Evolutionary conservation across 2,888 invertebrate genomes (phyloP).

Genomic region (Cephus nigrinus): DNA sequence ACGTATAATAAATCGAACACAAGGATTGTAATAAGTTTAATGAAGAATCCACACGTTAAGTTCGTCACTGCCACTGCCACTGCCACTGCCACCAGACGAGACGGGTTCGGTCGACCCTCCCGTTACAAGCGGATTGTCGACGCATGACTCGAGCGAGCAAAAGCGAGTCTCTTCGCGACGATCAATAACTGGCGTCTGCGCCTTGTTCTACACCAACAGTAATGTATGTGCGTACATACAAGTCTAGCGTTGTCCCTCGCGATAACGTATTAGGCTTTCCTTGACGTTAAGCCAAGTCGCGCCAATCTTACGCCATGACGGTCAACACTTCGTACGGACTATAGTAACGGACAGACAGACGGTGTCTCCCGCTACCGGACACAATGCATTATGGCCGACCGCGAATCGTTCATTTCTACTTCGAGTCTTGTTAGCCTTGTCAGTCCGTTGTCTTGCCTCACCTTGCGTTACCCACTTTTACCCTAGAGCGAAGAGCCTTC

Average conservation of each 20-base stretch:
- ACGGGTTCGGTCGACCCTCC: not conserved
- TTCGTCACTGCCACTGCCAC: constrained; percentile 8
- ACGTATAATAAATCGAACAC: not conserved
- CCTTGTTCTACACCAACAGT: not conserved
- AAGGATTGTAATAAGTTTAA: not conserved
- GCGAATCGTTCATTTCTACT: not conserved
- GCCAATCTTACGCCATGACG: not conserved
- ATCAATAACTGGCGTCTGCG: constrained; percentile 6
- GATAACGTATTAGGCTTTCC: not conserved
- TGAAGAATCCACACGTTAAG: not conserved
- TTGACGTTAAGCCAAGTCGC: not conserved
- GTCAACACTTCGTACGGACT: not conserved
- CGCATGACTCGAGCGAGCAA: not conserved
- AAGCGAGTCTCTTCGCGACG: not conserved
- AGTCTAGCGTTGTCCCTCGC: not conserved
- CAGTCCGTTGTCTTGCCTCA: not conserved
- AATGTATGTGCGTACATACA: not conserved
- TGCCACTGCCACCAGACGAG: constrained; percentile 3
- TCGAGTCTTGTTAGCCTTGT: not conserved
- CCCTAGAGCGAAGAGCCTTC: not conserved
- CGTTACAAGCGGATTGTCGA: not conserved
- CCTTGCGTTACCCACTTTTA: not conserved
- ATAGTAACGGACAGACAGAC: not conserved
- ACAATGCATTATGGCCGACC: not conserved
- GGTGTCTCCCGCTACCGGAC: not conserved